Percentiles rank a stretch among this genome's conserved stretches.
Evolutionary conservation across 2,888 invertebrate species (phyloP).

Genomic region (Amiota minor): DNA sequence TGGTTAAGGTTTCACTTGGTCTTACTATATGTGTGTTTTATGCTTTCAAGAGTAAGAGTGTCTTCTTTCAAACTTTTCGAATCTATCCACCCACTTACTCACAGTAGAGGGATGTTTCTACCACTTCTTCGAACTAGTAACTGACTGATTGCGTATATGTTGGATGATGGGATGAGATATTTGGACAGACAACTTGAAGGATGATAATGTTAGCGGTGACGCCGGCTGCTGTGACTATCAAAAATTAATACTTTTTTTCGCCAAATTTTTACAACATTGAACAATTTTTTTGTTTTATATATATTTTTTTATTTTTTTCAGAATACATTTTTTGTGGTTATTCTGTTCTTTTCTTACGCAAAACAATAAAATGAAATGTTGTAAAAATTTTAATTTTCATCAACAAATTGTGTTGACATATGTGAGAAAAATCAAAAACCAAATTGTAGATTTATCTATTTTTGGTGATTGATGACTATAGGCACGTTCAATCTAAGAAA

Average conservation of each 20-base stretch:
- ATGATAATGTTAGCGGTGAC: slow-evolving; percentile 28
- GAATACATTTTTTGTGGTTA: neutral
- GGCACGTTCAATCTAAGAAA: neutral
- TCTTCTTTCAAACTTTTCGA: neutral
- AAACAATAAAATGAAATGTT: slow-evolving; percentile 42
- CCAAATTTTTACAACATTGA: slow-evolving; percentile 17
- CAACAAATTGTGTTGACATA: slow-evolving; percentile 57
- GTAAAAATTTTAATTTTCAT: slow-evolving; percentile 66
- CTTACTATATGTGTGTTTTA: slow-evolving; percentile 48
- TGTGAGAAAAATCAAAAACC: slow-evolving; percentile 54
- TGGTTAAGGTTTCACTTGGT: slow-evolving; percentile 19
- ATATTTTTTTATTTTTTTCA: neutral
- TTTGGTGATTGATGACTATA: slow-evolving; percentile 3
- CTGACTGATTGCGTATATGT: slow-evolving; percentile 17
- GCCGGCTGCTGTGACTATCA: slow-evolving; percentile 63
- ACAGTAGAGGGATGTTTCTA: slow-evolving; percentile 17
- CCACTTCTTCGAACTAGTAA: slow-evolving; percentile 27
- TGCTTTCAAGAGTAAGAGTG: slow-evolving; percentile 36
- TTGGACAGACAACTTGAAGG: neutral
- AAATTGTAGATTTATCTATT: neutral
- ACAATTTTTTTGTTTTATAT: slow-evolving; percentile 6
- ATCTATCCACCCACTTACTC: neutral
- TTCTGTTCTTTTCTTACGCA: neutral
- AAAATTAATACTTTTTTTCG: slow-evolving; percentile 66
- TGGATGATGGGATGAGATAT: neutral